Base-by-base conservation (phyloP, 2,888 invertebrate species). In the Isotomurus palustris region DNA sequence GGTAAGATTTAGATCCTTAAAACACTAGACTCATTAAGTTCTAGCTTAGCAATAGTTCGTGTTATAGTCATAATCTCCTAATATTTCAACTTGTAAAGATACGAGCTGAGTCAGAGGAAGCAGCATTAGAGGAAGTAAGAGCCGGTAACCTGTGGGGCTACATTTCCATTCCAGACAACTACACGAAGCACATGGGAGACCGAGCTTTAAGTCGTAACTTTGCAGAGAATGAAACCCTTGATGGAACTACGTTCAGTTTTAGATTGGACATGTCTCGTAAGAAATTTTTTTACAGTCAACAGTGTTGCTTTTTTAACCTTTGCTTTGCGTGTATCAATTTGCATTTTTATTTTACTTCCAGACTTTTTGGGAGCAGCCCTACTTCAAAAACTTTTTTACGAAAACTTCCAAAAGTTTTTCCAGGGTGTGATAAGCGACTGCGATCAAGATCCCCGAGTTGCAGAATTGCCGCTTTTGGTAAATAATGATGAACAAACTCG, bases 131-230 rank as follows among this genome's bases (percentile, higher is more conserved):
- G 28, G 88, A 88, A 0, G 92, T 93, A 1, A 77, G 80, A 29
- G 76, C 76, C 2, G 94, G 93, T 0, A 79, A 87, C 24, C 87
- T 88, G 0, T 94, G 94, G 93, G 93, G 92, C 2, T 87, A 88
- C 8, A 75, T 94, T 5, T 87, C 87, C 73, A 90, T 95, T 72
- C 88, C 89, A 24, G 86, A 88, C 72, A 93, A 93, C 74, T 95
- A 93, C 71, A 89, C 93, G 0, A 86, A 87, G 64, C 88, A 89
- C 1, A 79, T 92, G 28, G 22, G 17, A 14, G 35, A 35, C 28
- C 22, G 49, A 29, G 49, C 35, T 29, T 21, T 49, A 21, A 17
- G 22, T 24, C 32, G 35, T 19, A 49, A 49, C 36, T 49, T 35
- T 35, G 49, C 49, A 3, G 22, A n/a, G 12, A 35, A 49, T 35